Evolutionary conservation across 2,888 invertebrate genomes (phyloP).

Genomic region (Troglohyphantes excavatus): DNA sequence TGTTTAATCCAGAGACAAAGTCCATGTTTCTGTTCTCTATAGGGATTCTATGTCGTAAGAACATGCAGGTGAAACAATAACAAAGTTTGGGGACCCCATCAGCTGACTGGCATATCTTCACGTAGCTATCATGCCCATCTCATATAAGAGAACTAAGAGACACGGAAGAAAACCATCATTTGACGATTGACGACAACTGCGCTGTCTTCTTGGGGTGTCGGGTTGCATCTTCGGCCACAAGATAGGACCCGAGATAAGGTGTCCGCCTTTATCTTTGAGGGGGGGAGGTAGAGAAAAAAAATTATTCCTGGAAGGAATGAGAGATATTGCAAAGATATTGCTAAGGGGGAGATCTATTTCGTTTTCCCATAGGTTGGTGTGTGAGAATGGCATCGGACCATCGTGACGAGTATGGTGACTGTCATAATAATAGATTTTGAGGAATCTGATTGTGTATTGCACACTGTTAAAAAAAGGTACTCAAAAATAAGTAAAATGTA

Average conservation of each 20-base stretch:
- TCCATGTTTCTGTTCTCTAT: too few species aligned
- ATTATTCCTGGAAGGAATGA: neutral
- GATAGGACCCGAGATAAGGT: neutral
- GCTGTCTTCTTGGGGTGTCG: neutral
- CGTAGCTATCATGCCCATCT: slow-evolving; percentile 5
- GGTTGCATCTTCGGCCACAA: neutral
- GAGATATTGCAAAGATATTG: slow-evolving; percentile 2
- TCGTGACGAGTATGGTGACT: too few species aligned
- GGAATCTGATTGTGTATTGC: too few species aligned
- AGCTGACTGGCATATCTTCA: slow-evolving; percentile 5
- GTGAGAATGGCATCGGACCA: too few species aligned
- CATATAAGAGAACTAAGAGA: too few species aligned
- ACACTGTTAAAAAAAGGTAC: too few species aligned
- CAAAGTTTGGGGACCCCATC: neutral
- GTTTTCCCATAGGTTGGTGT: neutral
- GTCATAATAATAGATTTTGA: too few species aligned
- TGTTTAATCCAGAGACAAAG: too few species aligned
- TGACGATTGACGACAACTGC: neutral
- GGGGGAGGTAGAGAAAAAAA: neutral
- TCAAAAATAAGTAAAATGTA: too few species aligned
- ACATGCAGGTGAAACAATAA: too few species aligned
- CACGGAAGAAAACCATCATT: slow-evolving; percentile 8
- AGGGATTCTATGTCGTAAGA: too few species aligned
- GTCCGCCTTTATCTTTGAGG: neutral
- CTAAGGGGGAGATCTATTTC: neutral